Base-by-base conservation (phyloP, 2,888 invertebrate genomes). In the Meliscaeva auricollis region DNA sequence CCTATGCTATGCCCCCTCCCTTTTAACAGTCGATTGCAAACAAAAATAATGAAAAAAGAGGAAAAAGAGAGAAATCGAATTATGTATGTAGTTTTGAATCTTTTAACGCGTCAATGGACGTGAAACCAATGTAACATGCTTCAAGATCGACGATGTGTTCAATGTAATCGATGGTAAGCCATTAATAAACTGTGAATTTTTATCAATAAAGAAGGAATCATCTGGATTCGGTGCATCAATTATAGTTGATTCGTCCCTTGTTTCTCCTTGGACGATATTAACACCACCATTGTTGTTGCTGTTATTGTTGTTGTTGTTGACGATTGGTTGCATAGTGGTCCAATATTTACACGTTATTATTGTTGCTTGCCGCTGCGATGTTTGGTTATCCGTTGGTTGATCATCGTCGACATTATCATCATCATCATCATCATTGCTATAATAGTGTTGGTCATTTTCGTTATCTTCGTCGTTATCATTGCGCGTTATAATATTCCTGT, bases 301-400 rank as follows among this genome's bases (percentile, higher is more conserved):
- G 15, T 17, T 46, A 9, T 17, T 48, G 35, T 83, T 82, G 17
- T 30, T 35, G 20, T 20, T 66, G 30, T 46, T 62, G 15, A 84
- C 78, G 13, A 88, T 87, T 32, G 89, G 88, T 58, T 89, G 88
- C 66, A 89, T 88, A 22, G 89, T 88, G 56, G 90, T 89, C 90
- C 90, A 90, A 88, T 90, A 90, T 87, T 90, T 90, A 81, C 90
- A 90, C 22, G 90, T 90, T 60, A 90, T 90, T 69, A 90, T 89
- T 20, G 90, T 90, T 74, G 88, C 87, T 20, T 66, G 35, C 44
- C 15, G 69, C 26, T 81, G 85, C 2, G 76, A 22, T 58, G 75
- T 58, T 15, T 20, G n/a, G 35, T 70, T 60, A 15, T 68, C 32
- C 13, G 17, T 7, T 38, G 9, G 64, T 50, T 80, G 70, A 48